Evolutionary conservation across 1,140 invertebrate species (phyloP).

Genomic region (Gonatopus flavifemur): DNA sequence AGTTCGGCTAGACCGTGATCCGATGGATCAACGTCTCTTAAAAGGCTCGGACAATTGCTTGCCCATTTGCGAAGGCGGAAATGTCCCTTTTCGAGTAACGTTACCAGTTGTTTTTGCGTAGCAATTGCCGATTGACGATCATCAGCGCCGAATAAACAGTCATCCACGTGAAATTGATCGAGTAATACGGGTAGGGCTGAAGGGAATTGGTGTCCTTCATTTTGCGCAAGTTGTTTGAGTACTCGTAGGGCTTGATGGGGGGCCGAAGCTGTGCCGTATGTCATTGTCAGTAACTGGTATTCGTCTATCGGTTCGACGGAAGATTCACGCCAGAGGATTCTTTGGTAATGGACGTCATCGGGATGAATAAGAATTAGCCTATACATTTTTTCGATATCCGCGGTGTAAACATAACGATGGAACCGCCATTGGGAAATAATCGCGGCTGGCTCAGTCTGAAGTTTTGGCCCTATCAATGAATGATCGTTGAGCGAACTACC

Average conservation of each 20-base stretch:
- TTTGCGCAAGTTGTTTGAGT: slow-evolving; percentile 26
- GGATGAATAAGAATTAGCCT: slow-evolving; percentile 14
- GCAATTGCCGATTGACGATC: slow-evolving; percentile 10
- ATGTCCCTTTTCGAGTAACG: slow-evolving; percentile 19
- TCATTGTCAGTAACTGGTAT: slow-evolving; percentile 32
- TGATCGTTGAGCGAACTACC: too few relatives aligned
- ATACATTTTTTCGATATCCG: slow-evolving; percentile 1
- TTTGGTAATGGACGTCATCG: slow-evolving; percentile 23
- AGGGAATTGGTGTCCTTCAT: slow-evolving; percentile 17
- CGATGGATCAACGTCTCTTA: too few relatives aligned
- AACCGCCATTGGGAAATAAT: not conserved
- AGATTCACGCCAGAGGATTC: slow-evolving; percentile 32
- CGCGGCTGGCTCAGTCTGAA: not conserved
- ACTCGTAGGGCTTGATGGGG: slow-evolving; percentile 29
- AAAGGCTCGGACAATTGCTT: slow-evolving; percentile 31
- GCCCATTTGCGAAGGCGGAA: slow-evolving; percentile 33
- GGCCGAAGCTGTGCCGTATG: slow-evolving; percentile 35
- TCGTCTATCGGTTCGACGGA: slow-evolving; percentile 4
- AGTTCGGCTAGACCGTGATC: too few relatives aligned
- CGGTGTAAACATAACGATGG: not conserved
- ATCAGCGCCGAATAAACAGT: slow-evolving; percentile 23
- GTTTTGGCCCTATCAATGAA: not conserved
- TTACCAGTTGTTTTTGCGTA: slow-evolving; percentile 18
- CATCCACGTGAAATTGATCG: slow-evolving; percentile 45
- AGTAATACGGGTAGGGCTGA: slow-evolving; percentile 16